Conservation (phyloP, 2,113 vertebrate genomes). For the Nothobranchius furzeri region DNA sequence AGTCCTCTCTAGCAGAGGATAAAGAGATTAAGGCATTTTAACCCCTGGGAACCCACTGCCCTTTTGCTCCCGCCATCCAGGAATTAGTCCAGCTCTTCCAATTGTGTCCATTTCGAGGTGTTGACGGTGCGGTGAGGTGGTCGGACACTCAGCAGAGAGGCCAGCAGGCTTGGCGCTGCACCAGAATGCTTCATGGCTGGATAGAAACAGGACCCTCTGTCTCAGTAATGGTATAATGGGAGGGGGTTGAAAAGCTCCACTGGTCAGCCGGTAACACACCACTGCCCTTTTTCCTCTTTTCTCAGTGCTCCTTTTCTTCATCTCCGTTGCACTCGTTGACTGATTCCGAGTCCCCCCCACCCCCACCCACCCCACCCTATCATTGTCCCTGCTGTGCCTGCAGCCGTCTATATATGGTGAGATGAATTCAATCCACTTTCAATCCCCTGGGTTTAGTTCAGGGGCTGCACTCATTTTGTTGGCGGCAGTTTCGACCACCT, state of each 20-base stretch:
- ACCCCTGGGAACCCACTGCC: constrained; percentile 59
- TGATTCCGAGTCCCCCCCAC: constrained; percentile 38
- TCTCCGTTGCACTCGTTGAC: constrained; percentile 46
- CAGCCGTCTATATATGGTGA: constrained; percentile 58
- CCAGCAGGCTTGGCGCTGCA: constrained; percentile 37
- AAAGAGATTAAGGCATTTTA: constrained; percentile 79
- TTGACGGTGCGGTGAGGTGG: constrained; percentile 37
- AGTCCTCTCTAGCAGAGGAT: constrained; percentile 67
- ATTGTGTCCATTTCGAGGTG: constrained; percentile 51
- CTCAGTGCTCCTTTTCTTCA: constrained; percentile 53
- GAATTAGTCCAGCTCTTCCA: constrained; percentile 62
- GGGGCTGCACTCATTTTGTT: constrained; percentile 69
- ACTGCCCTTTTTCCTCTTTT: constrained; percentile 56
- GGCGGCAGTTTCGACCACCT: constrained; percentile 54
- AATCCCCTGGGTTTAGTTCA: constrained; percentile 74
- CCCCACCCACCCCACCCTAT: constrained; percentile 4
- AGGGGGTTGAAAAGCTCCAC: constrained; percentile 57
- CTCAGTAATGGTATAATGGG: constrained; percentile 62
- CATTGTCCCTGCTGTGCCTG: constrained; percentile 23
- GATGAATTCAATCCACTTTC: constrained; percentile 76
- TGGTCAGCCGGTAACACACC: constrained; percentile 66
- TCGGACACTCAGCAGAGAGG: constrained; percentile 30
- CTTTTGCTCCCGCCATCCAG: constrained; percentile 57
- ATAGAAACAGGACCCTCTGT: constrained; percentile 49
- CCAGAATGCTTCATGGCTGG: constrained; percentile 39